Percentiles rank a stretch among this genome's conserved stretches.
Evolutionary conservation across 2,888 invertebrate species (phyloP).

Genomic region (Enoplolaimus lenunculus): DNA sequence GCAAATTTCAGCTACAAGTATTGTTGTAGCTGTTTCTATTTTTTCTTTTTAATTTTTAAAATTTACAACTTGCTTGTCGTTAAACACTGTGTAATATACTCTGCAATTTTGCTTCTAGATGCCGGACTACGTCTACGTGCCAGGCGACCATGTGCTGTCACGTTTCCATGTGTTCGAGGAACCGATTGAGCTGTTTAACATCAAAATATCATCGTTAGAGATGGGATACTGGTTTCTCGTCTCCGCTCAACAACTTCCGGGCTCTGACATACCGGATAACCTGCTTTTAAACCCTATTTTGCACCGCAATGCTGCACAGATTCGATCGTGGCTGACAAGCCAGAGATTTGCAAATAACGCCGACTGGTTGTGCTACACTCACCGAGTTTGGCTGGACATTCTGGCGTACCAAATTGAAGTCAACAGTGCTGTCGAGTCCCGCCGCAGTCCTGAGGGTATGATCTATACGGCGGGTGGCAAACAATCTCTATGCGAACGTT

Average conservation of each 20-base stretch:
- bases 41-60: neutral
- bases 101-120: neutral
- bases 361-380: neutral
- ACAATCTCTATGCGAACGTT: neutral
- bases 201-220: neutral
- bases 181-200: neutral
- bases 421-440: neutral
- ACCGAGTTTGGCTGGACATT: neutral
- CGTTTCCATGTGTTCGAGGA: neutral
- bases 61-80: neutral
- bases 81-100: neutral
- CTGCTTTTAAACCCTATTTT: neutral
- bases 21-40: conserved; percentile 1
- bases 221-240: neutral
- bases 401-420: neutral
- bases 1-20: neutral
- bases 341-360: neutral
- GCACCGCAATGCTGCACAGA: neutral
- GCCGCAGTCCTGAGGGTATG: neutral
- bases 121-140: neutral
- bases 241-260: neutral
- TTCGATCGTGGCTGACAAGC: neutral
- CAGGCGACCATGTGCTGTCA: neutral
- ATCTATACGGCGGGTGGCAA: neutral
- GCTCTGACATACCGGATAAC: neutral